These are phyloP conservation scores for Opisthocomus hoazin DNA, from an alignment of 2,113 vertebrate species.

Conservation along the genomic window DNA sequence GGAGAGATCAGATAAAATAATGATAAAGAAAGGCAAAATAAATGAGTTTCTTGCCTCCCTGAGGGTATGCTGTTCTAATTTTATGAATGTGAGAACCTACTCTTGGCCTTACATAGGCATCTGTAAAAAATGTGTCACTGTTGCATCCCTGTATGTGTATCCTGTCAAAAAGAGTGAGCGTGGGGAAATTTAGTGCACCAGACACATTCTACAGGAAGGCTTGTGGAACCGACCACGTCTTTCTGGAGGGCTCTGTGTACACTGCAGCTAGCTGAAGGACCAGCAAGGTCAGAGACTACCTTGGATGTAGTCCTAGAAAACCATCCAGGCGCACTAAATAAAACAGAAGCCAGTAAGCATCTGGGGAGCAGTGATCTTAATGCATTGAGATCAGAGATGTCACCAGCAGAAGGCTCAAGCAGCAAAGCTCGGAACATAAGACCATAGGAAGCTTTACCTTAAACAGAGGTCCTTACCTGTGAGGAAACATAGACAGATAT, in stretches of 20 bases:
- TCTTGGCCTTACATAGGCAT: not conserved
- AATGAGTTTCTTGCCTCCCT: not conserved
- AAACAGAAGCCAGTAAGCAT: constrained; percentile 36
- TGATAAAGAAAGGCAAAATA: constrained; percentile 30
- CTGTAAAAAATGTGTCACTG: not conserved
- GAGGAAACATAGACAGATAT: not conserved
- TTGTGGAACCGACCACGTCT: not conserved
- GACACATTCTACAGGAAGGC: not conserved
- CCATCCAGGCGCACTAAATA: constrained; percentile 34
- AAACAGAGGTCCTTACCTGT: not conserved
- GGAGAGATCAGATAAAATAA: not conserved
- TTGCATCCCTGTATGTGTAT: not conserved
- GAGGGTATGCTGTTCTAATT: not conserved
- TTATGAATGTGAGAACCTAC: constrained; percentile 36
- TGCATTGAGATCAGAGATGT: constrained; percentile 21
- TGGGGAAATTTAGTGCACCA: not conserved
- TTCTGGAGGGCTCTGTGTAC: not conserved
- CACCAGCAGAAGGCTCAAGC: not conserved
- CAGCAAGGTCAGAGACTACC: constrained; percentile 43
- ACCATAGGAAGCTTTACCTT: not conserved
- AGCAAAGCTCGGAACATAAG: not conserved
- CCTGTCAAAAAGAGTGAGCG: not conserved
- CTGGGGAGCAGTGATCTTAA: constrained; percentile 44
- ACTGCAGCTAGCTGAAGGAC: not conserved
- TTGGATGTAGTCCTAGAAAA: constrained; percentile 56